Evolutionary conservation across 2,888 invertebrate genomes (phyloP), one percentile per base, ranked within the genome.

Genomic region (Tenthredo notha): DNA sequence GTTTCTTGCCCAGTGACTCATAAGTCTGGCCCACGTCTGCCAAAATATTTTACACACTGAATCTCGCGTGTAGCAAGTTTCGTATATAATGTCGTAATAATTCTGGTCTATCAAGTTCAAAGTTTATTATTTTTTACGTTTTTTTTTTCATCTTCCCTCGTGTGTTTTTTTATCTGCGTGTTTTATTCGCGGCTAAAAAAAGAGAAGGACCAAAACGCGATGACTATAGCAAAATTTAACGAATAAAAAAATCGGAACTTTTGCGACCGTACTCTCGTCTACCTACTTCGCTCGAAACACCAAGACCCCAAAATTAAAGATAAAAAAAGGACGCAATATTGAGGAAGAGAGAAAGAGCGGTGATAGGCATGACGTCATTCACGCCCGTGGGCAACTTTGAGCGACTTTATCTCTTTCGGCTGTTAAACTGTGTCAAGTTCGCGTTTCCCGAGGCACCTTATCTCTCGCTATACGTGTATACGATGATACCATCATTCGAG

Each of bases 31-130:
- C 83, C 77, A 84, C 86, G 88, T 88, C 87, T 88, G 88, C 88
- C 90, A 89, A 90, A 91, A 91, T 89, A 90, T 90, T 89, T 84
- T 40, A 37, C 40, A 77, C 67, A 58, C 85, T 74, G 85, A 50
- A 67, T 72, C 86, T 82, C 74, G 77, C 54, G 77, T 82, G 84
- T 78, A 80, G 54, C 77, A 10, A 78, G 74, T 47, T 83, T 54
- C n/a, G n/a, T 78, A 86, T 86, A 88, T 88, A 89, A 88, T 90
- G 88, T 89, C 87, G 87, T 89, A 88, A 89, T 88, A n/a, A 50
- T 33, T 37, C 29, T 25, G 12, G 21, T 74, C 43, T 15, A 21
- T 21, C 74, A 37, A 74, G 74, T 74, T 47, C 40, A 74, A 9
- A 74, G 74, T 74, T 74, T 43, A 25, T 37, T 37, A 43, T 25